Evolutionary conservation across 2,797 vertebrate species (phyloP), one percentile per base, ranked within the genome.

Genomic region (Potorous gilbertii): DNA sequence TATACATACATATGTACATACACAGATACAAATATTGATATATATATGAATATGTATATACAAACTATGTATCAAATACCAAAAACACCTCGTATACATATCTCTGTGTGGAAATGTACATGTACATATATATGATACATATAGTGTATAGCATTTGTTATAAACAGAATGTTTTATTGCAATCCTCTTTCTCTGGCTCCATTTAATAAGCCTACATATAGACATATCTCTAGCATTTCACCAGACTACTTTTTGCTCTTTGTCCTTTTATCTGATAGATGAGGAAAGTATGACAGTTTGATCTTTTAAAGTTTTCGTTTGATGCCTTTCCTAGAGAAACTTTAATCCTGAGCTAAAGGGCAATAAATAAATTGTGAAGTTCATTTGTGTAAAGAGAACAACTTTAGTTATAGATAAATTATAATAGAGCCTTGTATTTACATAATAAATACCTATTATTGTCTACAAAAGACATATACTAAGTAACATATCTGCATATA

Each of bases 401-500:
- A 90, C 91, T 93, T 91, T 92, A 46, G 93, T 94, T 90, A 92
- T 29, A 6, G 28, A 9, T 56, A 27, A 28, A 54, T 92, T 91
- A 10, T 57, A 56, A 66, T 3, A 29, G 54, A 90, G 6, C 81
- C n/a, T 96, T n/a, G 74, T 29, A 5, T 55, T 93, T 28, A 90
- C 21, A 18, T 96, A 94, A 92, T 50, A 92, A 92, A 90, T 95
- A 59, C 57, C 57, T 11, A 59, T 59, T 59, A 31, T 59, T 59
- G 29, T 12, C 28, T 59, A 12, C 29, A 31, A 59, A 29, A 59
- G 57, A 59, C 8, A 11, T 12, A 29, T 31, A 11, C 31, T 59
- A 59, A 59, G 57, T 31, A 59, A 59, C 9, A 31, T 31, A 56
- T 56, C 29, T 31, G 57, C 57, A 59, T 59, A 31, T 59, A 31